These are phyloP conservation scores for Lacerta bilineata DNA, from an alignment of 2,797 vertebrate genomes.

Conservation along the genomic window DNA sequence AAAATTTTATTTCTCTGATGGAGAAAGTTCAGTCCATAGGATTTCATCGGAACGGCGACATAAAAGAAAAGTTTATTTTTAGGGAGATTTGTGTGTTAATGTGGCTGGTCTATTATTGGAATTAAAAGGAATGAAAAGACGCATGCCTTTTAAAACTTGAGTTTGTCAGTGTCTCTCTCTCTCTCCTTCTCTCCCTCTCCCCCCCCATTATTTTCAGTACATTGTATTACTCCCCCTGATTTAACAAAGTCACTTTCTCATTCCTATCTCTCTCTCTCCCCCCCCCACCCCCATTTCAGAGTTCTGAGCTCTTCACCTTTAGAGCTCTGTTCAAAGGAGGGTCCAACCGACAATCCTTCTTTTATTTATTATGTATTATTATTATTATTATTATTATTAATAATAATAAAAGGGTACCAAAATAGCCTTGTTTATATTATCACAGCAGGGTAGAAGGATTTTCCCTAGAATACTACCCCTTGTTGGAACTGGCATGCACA, in stretches of 20 bases:
- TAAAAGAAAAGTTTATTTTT: accelerated
- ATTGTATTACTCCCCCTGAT: not conserved
- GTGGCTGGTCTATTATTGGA: not conserved
- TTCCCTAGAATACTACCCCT: not conserved
- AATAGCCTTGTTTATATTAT: conserved; percentile 72
- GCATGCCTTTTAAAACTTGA: not conserved
- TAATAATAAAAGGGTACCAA: conserved; percentile 69
- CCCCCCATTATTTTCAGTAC: not conserved
- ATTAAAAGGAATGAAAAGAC: not conserved
- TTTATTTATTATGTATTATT: conserved; percentile 55
- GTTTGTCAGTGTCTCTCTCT: not conserved
- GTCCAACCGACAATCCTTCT: not conserved
- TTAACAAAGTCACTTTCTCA: conserved; percentile 13
- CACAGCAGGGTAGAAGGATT: conserved; percentile 58
- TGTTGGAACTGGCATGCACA: conserved; percentile 69
- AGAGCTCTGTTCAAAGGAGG: conserved; percentile 39
- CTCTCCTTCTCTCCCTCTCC: not conserved
- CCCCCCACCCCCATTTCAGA: not conserved
- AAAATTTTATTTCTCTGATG: conserved; percentile 10
- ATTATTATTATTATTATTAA: conserved; percentile 13
- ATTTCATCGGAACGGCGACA: accelerated
- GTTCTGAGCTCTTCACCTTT: conserved; percentile 30
- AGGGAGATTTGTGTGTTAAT: not conserved
- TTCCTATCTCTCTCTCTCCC: not conserved
- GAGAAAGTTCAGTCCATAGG: not conserved